These are phyloP conservation scores for Ephialtes manifestator DNA, from an alignment of 2,888 invertebrate species.

Conservation along the genomic window DNA sequence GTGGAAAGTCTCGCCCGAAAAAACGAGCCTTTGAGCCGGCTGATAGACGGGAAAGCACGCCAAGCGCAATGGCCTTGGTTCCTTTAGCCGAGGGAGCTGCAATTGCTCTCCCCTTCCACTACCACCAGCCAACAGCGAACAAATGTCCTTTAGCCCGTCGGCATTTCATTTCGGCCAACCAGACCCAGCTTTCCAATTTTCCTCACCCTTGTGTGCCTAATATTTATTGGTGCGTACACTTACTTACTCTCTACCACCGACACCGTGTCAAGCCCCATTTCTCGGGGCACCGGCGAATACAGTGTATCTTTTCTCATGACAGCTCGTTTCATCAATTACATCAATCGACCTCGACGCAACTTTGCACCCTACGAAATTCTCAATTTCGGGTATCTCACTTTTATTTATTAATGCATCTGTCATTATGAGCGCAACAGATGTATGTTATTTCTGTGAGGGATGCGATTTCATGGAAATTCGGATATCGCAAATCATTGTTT, in stretches of 20 bases:
- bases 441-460: not conserved
- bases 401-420: constrained; percentile 10
- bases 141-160: constrained; percentile 50
- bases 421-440: constrained; percentile 1
- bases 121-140: constrained; percentile 14
- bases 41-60: constrained; percentile 41
- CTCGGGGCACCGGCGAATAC: constrained; percentile 3
- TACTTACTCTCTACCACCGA: too few species aligned
- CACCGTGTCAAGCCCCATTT: constrained; percentile 2
- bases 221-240: constrained; percentile 19
- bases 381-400: not conserved
- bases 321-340: constrained; percentile 32
- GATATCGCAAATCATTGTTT: not conserved
- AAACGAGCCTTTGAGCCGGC: constrained; percentile 59
- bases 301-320: constrained; percentile 16
- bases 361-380: not conserved
- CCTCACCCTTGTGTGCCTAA: constrained; percentile 21
- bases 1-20: constrained; percentile 59
- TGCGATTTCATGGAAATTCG: not conserved
- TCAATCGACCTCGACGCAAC: not conserved
- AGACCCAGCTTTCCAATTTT: constrained; percentile 36
- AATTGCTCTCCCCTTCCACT: constrained; percentile 16
- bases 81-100: constrained; percentile 50
- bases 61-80: constrained; percentile 52
- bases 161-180: constrained; percentile 33